Percentiles rank a stretch among this genome's conserved stretches.
phyloP scores from a whole-genome alignment of 1,140 invertebrate genomes.

The Drosophila ironensis region DNA sequence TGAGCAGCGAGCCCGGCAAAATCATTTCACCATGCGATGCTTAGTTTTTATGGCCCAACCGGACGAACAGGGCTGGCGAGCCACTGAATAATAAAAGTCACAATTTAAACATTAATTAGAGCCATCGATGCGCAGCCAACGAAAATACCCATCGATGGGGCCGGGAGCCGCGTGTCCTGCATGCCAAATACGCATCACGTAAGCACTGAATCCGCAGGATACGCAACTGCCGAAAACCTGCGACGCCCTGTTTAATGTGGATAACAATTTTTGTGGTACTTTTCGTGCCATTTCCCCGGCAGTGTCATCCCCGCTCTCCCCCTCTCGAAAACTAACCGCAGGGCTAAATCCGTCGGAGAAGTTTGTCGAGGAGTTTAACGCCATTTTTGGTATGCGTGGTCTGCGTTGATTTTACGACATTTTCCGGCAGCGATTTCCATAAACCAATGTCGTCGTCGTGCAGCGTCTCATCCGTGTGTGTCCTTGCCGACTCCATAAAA shows the following conservation, averaged over 20 bases:
- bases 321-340: conserved; percentile 55
- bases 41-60: conserved; percentile 40
- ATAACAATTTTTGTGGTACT: conserved; percentile 35
- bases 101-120: conserved; percentile 77
- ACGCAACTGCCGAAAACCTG: conserved; percentile 42
- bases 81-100: conserved; percentile 61
- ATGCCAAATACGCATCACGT: conserved; percentile 64
- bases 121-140: conserved; percentile 54
- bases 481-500: conserved; percentile 61
- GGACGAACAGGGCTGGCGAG: conserved; percentile 5
- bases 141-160: conserved; percentile 44
- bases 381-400: conserved; percentile 58
- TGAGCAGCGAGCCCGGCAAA: conserved; percentile 1
- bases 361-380: conserved; percentile 58
- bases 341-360: conserved; percentile 51
- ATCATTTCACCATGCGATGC: conserved; percentile 33
- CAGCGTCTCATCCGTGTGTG: conserved; percentile 17
- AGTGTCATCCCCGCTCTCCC: conserved; percentile 26
- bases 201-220: conserved; percentile 35
- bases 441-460: conserved; percentile 22
- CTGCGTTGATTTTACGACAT: conserved; percentile 72
- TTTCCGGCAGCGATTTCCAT: conserved; percentile 46
- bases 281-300: conserved; percentile 2
- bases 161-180: conserved; percentile 32
- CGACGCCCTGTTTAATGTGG: conserved; percentile 41